Base-by-base conservation (phyloP, 2,113 vertebrate genomes). In the Syngnathoides biaculeatus region DNA sequence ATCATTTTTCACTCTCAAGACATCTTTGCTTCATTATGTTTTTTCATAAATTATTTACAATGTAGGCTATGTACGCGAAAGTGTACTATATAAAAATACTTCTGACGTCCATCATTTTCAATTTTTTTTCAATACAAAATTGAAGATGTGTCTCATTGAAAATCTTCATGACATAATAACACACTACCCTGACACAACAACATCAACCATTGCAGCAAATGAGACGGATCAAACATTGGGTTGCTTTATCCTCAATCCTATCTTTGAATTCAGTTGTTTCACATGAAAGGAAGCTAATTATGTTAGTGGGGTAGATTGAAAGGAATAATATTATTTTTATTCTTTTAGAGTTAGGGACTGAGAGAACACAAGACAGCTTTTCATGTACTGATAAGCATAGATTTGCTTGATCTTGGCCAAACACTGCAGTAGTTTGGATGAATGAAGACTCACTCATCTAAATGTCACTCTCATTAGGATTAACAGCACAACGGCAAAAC, bases 221-320 rank as follows among this genome's bases (percentile, higher is more conserved):
- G 57, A 56, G 58, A 63, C 30, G 58, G 27, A 50, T 39, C 35
- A 17, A 56, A 67, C 50, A 40, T 19, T 17, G n/a, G 55, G 48
- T 65, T 52, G 22, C 26, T 68, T 5, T 2, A 40, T 10, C 8
- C 38, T 69, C 40, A 17, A 12, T 38, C 9, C 2, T 55, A 7
- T n/a, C 35, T 22, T 52, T 45, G 35, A n/a, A 66, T 24, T 2
- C 22, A 15, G 14, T 14, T 11, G 1, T 38, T 63, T 47, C 47
- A 72, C 43, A 68, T 74, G 64, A 73, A 79, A 73, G 68, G 68
- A 45, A 24, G 9, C 19, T 65, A 61, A 80, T 73, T 78, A 56
- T 56, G 15, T 65, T 67, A 14, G 8, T 39, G 58, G 40, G n/a
- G 24, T 42, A n/a, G 39, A 43, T 39, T 5, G 20, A 63, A 63